Conservation (phyloP, 2,113 vertebrate genomes). For the Dicentrarchus labrax region DNA sequence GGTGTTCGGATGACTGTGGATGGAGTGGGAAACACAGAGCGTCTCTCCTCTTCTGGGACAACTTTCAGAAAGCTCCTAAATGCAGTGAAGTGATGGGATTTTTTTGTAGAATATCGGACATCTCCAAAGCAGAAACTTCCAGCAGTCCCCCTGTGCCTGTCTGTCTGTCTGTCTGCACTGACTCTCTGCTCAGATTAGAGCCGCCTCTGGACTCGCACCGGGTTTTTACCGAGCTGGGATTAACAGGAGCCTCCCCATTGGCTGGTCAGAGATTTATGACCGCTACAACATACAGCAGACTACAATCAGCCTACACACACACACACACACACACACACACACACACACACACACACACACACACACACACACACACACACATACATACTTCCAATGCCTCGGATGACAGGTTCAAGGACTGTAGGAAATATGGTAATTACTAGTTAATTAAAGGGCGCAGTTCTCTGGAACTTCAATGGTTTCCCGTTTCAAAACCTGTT, state of each 20-base stretch:
- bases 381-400: slow-evolving; percentile 40
- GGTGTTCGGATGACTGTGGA: neutral
- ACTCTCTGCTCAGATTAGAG: slow-evolving; percentile 29
- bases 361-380: neutral
- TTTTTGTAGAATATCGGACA: slow-evolving; percentile 10
- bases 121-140: slow-evolving; percentile 40
- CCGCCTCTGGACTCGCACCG: slow-evolving; percentile 11
- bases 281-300: slow-evolving; percentile 28
- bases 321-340: slow-evolving; percentile 12
- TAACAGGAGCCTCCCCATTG: slow-evolving; percentile 62
- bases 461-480: neutral
- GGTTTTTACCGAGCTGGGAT: slow-evolving; percentile 72
- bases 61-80: slow-evolving; percentile 39
- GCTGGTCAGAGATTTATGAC: slow-evolving; percentile 65
- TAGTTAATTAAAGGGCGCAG: slow-evolving; percentile 10
- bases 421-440: slow-evolving; percentile 49
- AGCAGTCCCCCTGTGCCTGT: neutral
- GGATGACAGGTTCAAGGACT: slow-evolving; percentile 48
- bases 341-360: slow-evolving; percentile 10
- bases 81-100: neutral
- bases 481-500: neutral
- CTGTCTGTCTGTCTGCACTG: neutral
- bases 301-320: slow-evolving; percentile 5
- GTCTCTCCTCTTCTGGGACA: slow-evolving; percentile 7
- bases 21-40: neutral